Conservation (phyloP, 2,888 invertebrate species). For the Ectemnius lituratus region DNA sequence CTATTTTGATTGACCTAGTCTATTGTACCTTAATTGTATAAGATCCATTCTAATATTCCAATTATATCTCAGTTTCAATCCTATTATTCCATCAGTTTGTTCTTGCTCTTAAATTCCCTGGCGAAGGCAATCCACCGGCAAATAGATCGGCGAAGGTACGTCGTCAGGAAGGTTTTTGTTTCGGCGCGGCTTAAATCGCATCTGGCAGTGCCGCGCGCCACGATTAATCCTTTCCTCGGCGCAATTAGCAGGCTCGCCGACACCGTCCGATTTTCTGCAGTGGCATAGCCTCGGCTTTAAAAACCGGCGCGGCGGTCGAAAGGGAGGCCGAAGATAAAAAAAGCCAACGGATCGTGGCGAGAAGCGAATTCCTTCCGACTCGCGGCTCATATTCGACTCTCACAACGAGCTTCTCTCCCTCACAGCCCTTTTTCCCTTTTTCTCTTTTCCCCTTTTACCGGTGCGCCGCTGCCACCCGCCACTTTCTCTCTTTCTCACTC, state of each 20-base stretch:
- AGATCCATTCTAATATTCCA: too few species aligned
- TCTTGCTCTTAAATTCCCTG: too few species aligned
- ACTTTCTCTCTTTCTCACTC: background rate
- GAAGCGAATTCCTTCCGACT: slow-evolving; percentile 1
- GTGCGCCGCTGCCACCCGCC: slow-evolving; percentile 6
- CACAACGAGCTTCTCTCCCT: slow-evolving; percentile 18
- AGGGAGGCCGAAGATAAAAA: background rate
- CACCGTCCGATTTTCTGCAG: slow-evolving; percentile 3
- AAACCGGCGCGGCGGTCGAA: background rate
- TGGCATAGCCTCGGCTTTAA: background rate
- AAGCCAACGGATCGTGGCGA: background rate
- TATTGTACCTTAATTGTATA: too few species aligned
- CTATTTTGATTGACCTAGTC: too few species aligned
- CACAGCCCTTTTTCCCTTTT: slow-evolving; percentile 11
- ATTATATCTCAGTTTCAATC: too few species aligned
- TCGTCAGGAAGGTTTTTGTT: slow-evolving; percentile 1
- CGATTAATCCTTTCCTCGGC: slow-evolving; percentile 31
- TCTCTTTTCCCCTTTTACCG: background rate
- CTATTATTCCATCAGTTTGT: too few species aligned
- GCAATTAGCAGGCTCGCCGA: slow-evolving; percentile 24
- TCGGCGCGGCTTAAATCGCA: slow-evolving; percentile 21
- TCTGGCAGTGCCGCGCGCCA: slow-evolving; percentile 9
- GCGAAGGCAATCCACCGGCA: too few species aligned
- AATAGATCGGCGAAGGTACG: background rate
- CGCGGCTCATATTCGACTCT: slow-evolving; percentile 9